Evolutionary conservation across 1,140 invertebrate species (phyloP).

Genomic region (Drosophila gunungcola): DNA sequence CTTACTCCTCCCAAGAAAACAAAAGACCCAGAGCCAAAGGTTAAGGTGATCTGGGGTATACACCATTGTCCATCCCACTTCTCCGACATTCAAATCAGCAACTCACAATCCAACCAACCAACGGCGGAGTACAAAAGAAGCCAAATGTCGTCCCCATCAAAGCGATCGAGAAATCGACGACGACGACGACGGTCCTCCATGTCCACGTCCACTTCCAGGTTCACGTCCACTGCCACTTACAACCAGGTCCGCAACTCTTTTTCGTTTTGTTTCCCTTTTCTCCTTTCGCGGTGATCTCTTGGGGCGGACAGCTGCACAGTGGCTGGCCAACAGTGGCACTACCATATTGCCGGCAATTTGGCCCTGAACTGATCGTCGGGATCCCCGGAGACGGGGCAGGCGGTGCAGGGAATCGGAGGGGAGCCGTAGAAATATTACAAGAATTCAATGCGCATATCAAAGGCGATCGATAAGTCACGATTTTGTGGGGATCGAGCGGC

Average conservation of each 20-base stretch:
- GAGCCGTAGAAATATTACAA: constrained; percentile 68
- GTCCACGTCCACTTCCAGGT: background rate
- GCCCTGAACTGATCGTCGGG: constrained; percentile 52
- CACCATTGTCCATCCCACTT: constrained; percentile 41
- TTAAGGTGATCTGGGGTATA: constrained; percentile 35
- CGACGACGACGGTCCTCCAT: constrained; percentile 4
- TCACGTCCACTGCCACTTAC: constrained; percentile 19
- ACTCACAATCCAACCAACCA: constrained; percentile 6
- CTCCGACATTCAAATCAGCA: constrained; percentile 51
- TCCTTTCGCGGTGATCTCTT: constrained; percentile 19
- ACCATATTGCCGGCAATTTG: constrained; percentile 68
- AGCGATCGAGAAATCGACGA: constrained; percentile 28
- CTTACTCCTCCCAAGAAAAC: constrained; percentile 9
- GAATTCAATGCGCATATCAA: constrained; percentile 82
- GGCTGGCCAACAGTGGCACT: constrained; percentile 66
- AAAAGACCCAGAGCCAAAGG: constrained; percentile 12
- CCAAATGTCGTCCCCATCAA: constrained; percentile 50
- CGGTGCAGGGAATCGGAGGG: constrained; percentile 3
- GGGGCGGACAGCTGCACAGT: constrained; percentile 68
- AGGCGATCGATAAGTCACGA: constrained; percentile 80
- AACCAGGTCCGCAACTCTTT: constrained; percentile 19
- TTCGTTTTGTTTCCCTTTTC: constrained; percentile 18
- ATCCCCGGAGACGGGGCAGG: background rate
- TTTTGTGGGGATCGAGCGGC: constrained; percentile 52
- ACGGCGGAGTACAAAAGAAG: constrained; percentile 41